phyloP scores from a whole-genome alignment of 2,888 invertebrate species.

The Spisula subtruncata region DNA sequence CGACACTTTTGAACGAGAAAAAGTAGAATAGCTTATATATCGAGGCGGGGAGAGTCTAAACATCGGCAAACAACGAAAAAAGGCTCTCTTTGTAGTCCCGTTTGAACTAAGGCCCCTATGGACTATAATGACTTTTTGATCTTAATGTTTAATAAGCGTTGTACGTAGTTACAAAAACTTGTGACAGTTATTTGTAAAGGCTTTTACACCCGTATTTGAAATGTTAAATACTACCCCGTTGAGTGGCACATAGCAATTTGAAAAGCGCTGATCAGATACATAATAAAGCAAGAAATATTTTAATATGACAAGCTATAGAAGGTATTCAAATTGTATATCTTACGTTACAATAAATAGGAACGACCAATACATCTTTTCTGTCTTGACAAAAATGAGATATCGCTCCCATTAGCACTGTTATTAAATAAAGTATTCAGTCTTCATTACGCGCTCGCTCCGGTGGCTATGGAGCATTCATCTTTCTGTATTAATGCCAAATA shows the following conservation, averaged over 20 bases:
- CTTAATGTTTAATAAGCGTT: slow-evolving; percentile 46
- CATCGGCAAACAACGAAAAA: slow-evolving; percentile 58
- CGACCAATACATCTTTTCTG: slow-evolving; percentile 30
- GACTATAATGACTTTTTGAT: slow-evolving; percentile 69
- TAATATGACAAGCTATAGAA: slow-evolving; percentile 5
- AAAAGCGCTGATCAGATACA: slow-evolving; percentile 9
- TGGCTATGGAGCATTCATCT: slow-evolving; percentile 49
- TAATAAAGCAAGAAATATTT: slow-evolving; percentile 32
- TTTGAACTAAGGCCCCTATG: slow-evolving; percentile 48
- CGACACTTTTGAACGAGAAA: slow-evolving; percentile 53
- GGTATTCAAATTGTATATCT: not conserved
- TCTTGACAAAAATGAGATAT: slow-evolving; percentile 39
- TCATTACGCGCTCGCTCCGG: slow-evolving; percentile 35
- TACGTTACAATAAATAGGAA: slow-evolving; percentile 15
- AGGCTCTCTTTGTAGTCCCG: slow-evolving; percentile 51
- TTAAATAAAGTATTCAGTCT: slow-evolving; percentile 42
- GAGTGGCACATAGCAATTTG: slow-evolving; percentile 21
- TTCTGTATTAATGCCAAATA: slow-evolving; percentile 49
- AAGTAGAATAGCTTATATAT: slow-evolving; percentile 42
- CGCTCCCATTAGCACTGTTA: slow-evolving; percentile 20
- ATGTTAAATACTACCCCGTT: slow-evolving; percentile 17
- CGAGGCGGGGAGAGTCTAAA: slow-evolving; percentile 66
- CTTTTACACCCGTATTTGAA: slow-evolving; percentile 13
- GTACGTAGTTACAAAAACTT: slow-evolving; percentile 33
- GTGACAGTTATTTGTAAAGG: slow-evolving; percentile 31